Base-by-base conservation (phyloP, 2,888 invertebrate genomes). In the Incurvaria masculella region DNA sequence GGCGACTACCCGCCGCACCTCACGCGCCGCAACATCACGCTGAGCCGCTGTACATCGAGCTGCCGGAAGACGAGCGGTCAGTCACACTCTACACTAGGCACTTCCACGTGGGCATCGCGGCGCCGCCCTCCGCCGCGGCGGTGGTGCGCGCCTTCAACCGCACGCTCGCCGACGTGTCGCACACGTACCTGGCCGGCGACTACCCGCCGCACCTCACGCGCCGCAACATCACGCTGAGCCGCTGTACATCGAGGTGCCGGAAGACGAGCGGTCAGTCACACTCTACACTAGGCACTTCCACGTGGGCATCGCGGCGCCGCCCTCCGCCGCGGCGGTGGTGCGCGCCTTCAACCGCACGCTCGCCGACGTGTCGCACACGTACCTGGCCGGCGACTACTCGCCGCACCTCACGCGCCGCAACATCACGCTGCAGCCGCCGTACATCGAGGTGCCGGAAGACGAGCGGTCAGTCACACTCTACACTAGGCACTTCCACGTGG, bases 391-490 rank as follows among this genome's bases (percentile, higher is more conserved):
- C 61, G 76, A 79, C 61, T 68, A 69, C 55, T 73, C 74, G 53
- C 65, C 69, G 41, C 60, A 76, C 54, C 64, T 76, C 55, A n/a
- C n/a, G n/a, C n/a, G n/a, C n/a, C 71, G 75, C 61, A 83, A 83
- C 59, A 74, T 84, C 60, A 81, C 79, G 52, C 67, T 84, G 57
- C 81, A 80, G 57, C 83, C 84, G 56, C 71, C 84, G 44, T 79
- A 81, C 58, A 82, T 85, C 66, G 82, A 84, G 63, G 68, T 85
- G 56, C 84, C 85, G 58, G 82, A 83, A 67, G 81, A 83, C 73
- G 83, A 76, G 68, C 74, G 68, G 79, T 78, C 55, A 54, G 57
- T 52, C 5, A 14, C 23, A 45, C 1, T 43, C 19, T 43, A n/a
- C n/a, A n/a, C n/a, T n/a, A n/a, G 75, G 54, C 64, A 69, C 46